Evolutionary conservation across 2,113 vertebrate genomes (phyloP), one percentile per base, ranked within the genome.

Genomic region (Sceloporus tristichus): DNA sequence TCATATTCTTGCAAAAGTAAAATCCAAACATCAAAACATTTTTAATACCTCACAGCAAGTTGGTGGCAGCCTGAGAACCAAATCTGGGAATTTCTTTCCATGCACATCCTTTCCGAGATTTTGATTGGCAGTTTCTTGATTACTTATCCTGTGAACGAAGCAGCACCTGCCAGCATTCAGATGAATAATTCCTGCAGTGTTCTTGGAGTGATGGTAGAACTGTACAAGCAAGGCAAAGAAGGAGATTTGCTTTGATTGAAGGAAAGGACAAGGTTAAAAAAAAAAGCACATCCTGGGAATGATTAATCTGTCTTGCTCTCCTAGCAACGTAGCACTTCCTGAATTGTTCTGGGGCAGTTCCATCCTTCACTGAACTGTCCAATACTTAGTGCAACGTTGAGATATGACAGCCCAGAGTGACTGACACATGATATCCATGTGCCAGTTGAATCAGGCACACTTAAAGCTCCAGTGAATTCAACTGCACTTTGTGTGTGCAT

Each of bases 251-350:
- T 3, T 66, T 66, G 38, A n/a, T 81, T 54, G 21, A 77, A 70
- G 0, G 0, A 48, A 68, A 62, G 21, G 38, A 7, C 54, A 73
- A 14, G 54, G 40, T 70, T 42, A 2, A 9, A 4, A 3, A 4
- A 3, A 25, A 59, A 16, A 29, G 8, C 19, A 10, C 0, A 0
- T 38, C 14, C 1, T 13, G 23, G 85, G 23, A 27, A 0, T 62
- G 11, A 19, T 62, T 76, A 38, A 85, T 74, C 40, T 27, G 16
- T 2, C 23, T 85, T 56, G 40, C 73, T 18, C 56, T 53, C 40
- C 29, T 88, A 14, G 42, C 19, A 4, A 0, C 62, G 59, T 1
- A 0, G 11, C 38, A 2, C 25, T 27, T 11, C 0, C 0, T 18
- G 34, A 34, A 19, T 53, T 68, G 27, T 27, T 59, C 9, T 85